Percentiles rank a stretch among this genome's conserved stretches.
phyloP scores from a whole-genome alignment of 2,797 vertebrate genomes.

The Diplodus sargus region DNA sequence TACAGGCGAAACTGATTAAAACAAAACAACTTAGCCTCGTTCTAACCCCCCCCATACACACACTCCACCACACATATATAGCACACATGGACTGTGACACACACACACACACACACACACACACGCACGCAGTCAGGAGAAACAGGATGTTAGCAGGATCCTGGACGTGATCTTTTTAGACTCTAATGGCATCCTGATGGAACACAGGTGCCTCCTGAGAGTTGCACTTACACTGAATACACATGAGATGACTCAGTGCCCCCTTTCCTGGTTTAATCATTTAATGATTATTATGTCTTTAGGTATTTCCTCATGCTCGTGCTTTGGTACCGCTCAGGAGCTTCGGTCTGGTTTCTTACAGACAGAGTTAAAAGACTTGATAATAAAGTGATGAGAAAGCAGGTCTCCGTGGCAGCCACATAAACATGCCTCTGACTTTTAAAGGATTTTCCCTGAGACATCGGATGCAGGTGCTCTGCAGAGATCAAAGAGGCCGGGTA shows the following conservation, averaged over 20 bases:
- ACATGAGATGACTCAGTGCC: constrained; percentile 76
- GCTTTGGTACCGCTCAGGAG: constrained; percentile 61
- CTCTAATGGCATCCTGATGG: constrained; percentile 81
- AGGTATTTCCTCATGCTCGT: constrained; percentile 75
- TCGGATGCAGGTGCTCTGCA: constrained; percentile 82
- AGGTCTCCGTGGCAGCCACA: constrained; percentile 74
- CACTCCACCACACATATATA: constrained; percentile 53
- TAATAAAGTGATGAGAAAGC: constrained; percentile 80
- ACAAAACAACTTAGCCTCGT: constrained; percentile 75
- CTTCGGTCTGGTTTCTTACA: constrained; percentile 51
- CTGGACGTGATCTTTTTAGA: constrained; percentile 75
- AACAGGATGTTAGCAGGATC: constrained; percentile 77
- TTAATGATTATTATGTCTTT: constrained; percentile 83
- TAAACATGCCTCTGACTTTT: constrained; percentile 79
- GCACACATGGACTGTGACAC: constrained; percentile 52
- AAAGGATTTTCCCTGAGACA: constrained; percentile 83
- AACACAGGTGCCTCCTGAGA: constrained; percentile 82
- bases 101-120: constrained; percentile 25
- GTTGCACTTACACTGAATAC: constrained; percentile 63
- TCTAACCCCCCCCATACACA: constrained; percentile 17
- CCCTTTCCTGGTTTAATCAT: constrained; percentile 76
- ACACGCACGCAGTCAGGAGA: constrained; percentile 54
- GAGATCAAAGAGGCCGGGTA: constrained; percentile 82
- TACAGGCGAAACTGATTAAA: constrained; percentile 85
- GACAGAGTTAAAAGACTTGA: constrained; percentile 70